phyloP scores from a whole-genome alignment of 2,888 invertebrate genomes.

The Drosophila differens region DNA sequence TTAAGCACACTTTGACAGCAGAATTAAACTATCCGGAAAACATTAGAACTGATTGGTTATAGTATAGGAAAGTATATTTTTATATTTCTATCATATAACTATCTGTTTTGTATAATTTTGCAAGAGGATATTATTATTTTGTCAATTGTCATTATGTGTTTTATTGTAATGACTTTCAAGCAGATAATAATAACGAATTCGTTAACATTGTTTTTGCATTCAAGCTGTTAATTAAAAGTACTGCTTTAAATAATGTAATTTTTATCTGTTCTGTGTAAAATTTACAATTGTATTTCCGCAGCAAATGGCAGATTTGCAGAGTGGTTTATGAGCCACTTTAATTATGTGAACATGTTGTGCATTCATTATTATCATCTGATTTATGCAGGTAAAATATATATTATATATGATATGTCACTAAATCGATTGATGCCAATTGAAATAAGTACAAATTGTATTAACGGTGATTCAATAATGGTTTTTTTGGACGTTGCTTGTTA shows the following conservation, averaged over 20 bases:
- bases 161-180: neutral
- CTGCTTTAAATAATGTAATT: neutral
- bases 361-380: slow-evolving; percentile 9
- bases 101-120: neutral
- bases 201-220: neutral
- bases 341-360: slow-evolving; percentile 17
- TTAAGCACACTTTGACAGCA: slow-evolving; percentile 39
- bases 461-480: slow-evolving; percentile 51
- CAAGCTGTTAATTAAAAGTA: neutral
- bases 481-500: slow-evolving; percentile 20
- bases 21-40: slow-evolving; percentile 20
- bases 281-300: neutral
- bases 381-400: neutral
- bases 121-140: neutral
- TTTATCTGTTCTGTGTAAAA: neutral
- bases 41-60: slow-evolving; percentile 6
- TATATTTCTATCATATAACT: neutral
- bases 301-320: slow-evolving; percentile 8
- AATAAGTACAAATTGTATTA: slow-evolving; percentile 43
- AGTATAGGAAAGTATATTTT: neutral
- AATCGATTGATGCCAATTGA: slow-evolving; percentile 15
- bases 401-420: slow-evolving; percentile 3
- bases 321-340: slow-evolving; percentile 1
- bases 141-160: neutral
- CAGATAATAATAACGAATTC: neutral